A percentile compares a stretch with the other conserved stretches of the same genome.
Conservation (phyloP, 2,113 vertebrate genomes). For the Mirza zaza region DNA sequence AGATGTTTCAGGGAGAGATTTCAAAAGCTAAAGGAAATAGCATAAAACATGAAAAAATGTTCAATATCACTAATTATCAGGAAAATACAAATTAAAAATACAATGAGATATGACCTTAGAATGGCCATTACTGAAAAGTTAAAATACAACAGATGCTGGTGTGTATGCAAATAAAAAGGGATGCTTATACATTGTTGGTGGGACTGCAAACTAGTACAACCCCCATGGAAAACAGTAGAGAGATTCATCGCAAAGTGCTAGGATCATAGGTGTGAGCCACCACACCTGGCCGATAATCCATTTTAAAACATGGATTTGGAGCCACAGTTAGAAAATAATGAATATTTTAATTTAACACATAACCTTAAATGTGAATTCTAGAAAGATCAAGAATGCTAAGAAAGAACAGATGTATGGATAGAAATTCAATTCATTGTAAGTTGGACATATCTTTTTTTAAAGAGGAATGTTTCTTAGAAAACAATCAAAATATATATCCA, state of each 20-base stretch:
- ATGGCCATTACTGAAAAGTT: too few relatives aligned
- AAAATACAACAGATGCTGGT: too few relatives aligned
- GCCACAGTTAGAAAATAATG: background rate
- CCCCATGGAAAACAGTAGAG: too few relatives aligned
- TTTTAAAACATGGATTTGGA: background rate
- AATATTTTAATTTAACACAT: background rate
- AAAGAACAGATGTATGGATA: background rate
- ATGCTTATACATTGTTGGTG: too few relatives aligned
- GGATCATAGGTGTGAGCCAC: too few relatives aligned
- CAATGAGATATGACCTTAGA: too few relatives aligned
- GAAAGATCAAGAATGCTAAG: background rate
- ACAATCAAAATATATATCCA: background rate
- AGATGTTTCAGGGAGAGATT: background rate
- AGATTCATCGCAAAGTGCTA: background rate
- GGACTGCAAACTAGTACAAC: too few relatives aligned
- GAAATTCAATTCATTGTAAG: constrained; percentile 11
- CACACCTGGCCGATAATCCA: background rate
- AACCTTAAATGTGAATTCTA: background rate
- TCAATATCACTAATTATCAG: too few relatives aligned
- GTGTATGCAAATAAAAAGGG: too few relatives aligned
- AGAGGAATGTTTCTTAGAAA: background rate
- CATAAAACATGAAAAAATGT: background rate
- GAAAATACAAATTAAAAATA: too few relatives aligned
- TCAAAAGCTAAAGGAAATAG: background rate
- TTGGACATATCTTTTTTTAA: background rate